Evolutionary conservation across 2,888 invertebrate genomes (phyloP).

Genomic region (Lordiphosa andalusiaca): DNA sequence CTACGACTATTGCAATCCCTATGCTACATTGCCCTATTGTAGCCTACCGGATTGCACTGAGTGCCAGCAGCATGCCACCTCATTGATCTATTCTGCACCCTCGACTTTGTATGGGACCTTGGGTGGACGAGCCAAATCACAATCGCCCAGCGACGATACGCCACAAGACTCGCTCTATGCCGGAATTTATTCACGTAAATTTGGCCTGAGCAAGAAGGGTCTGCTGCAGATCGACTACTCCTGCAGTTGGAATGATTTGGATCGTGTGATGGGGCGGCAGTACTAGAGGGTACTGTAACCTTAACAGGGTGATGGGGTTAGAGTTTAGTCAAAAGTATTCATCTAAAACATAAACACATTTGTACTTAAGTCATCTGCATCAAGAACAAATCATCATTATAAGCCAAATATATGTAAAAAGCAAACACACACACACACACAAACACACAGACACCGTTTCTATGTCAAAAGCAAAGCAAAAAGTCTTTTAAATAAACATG

Average conservation of each 20-base stretch:
- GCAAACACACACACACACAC: conserved; percentile 10
- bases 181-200: conserved; percentile 78
- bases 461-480: conserved; percentile 20
- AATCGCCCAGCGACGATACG: conserved; percentile 18
- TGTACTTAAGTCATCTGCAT: conserved; percentile 55
- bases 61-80: conserved; percentile 65
- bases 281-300: conserved; percentile 43
- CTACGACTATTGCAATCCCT: conserved; percentile 78
- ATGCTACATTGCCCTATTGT: conserved; percentile 76
- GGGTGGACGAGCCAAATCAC: conserved; percentile 16
- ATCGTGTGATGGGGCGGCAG: conserved; percentile 84
- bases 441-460: conserved; percentile 6
- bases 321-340: conserved; percentile 29
- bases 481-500: conserved; percentile 43
- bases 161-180: conserved; percentile 73
- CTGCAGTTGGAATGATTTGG: conserved; percentile 90
- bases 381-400: conserved; percentile 12
- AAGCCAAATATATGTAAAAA: conserved; percentile 51
- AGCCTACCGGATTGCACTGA: conserved; percentile 77
- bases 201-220: conserved; percentile 89
- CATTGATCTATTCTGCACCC: conserved; percentile 69
- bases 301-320: conserved; percentile 41
- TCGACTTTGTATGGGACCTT: conserved; percentile 66
- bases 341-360: conserved; percentile 22
- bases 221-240: conserved; percentile 91